Conservation (phyloP, 2,888 invertebrate genomes). For the Girardia tigrina region DNA sequence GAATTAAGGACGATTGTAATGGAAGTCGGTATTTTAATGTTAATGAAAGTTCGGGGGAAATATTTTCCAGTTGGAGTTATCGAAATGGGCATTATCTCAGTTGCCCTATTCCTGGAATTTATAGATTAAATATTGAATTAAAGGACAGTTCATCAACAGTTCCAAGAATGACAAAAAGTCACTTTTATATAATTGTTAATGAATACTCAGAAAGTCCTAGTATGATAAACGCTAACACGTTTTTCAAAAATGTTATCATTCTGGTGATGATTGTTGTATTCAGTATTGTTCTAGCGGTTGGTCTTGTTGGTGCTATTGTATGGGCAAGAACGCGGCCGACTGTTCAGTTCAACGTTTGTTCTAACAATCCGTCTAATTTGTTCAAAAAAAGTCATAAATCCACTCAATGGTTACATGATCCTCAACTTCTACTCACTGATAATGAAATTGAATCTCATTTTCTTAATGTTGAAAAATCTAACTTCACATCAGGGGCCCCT, state of each 20-base stretch:
- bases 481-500: not conserved
- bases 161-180: not conserved
- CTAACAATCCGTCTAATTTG: not conserved
- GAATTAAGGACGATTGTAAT: constrained; percentile 30
- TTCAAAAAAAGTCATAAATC: not conserved
- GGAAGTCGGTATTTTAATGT: constrained; percentile 33
- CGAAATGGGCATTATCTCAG: not conserved
- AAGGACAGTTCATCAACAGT: not conserved
- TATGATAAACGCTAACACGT: not conserved
- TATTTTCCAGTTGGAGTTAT: constrained; percentile 28
- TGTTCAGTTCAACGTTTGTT: not conserved
- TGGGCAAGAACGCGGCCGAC: constrained; percentile 27
- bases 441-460: constrained; percentile 5
- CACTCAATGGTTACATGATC: not conserved
- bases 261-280: constrained; percentile 29
- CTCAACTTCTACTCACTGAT: not conserved
- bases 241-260: constrained; percentile 33
- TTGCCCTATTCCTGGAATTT: not conserved
- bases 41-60: constrained; percentile 16
- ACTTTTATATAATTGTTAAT: not conserved
- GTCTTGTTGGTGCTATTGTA: constrained; percentile 27
- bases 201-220: not conserved
- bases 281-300: constrained; percentile 29
- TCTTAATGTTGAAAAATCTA: constrained; percentile 10
- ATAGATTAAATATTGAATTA: not conserved